phyloP scores from a whole-genome alignment of 1,140 invertebrate genomes.

The Nasonia vitripennis region DNA sequence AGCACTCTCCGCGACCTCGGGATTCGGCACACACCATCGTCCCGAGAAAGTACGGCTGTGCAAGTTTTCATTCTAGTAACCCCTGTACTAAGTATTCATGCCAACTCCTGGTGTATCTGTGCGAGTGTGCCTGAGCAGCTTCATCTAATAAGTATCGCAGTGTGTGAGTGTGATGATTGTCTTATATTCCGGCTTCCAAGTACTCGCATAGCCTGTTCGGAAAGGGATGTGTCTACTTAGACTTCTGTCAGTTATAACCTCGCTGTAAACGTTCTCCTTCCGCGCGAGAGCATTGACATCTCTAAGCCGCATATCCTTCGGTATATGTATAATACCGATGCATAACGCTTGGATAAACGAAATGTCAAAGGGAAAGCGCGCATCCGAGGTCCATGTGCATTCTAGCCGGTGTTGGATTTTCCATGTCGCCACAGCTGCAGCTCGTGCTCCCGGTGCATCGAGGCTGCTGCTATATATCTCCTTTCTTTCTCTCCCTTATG shows the following conservation, averaged over 20 bases:
- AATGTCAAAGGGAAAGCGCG: neutral
- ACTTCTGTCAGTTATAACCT: neutral
- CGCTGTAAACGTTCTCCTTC: neutral
- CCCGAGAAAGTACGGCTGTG: neutral
- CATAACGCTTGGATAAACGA: neutral
- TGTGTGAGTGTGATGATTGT: too few species aligned
- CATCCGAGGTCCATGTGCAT: neutral
- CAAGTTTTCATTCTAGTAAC: neutral
- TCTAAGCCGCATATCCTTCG: neutral
- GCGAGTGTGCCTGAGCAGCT: neutral
- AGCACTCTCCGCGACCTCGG: neutral
- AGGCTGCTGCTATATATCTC: neutral
- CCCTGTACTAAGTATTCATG: neutral
- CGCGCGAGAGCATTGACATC: neutral
- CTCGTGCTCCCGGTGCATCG: conserved; percentile 22
- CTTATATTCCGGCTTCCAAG: too few species aligned
- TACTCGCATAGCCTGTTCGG: too few species aligned
- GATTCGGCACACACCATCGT: too few species aligned
- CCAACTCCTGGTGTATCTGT: neutral
- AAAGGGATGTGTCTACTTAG: too few species aligned
- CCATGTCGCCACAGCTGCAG: neutral
- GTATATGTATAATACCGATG: too few species aligned
- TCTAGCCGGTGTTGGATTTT: neutral
- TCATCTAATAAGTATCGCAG: too few species aligned
- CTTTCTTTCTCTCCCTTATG: neutral